Conservation (phyloP, 2,888 invertebrate genomes). For the Ormyrus nitidulus region DNA sequence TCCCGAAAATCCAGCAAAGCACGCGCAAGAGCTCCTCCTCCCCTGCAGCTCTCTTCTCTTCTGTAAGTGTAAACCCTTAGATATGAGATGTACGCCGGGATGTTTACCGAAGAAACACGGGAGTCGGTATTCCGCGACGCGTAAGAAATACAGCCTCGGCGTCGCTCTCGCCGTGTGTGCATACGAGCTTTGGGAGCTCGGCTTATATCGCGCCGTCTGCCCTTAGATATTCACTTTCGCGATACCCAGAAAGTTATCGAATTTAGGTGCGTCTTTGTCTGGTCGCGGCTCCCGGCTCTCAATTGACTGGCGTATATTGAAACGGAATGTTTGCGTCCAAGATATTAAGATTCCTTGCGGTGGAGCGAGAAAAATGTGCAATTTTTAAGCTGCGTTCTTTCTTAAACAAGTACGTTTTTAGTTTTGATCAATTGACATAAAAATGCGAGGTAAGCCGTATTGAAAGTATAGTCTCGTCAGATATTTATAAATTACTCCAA, state of each 20-base stretch:
- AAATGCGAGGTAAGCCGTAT: too few species aligned
- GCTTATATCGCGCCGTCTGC: too few species aligned
- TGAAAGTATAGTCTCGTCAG: too few species aligned
- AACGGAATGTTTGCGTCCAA: too few species aligned
- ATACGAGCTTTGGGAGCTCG: constrained; percentile 3
- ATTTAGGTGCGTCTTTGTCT: constrained; percentile 7
- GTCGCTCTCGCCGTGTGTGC: constrained; percentile 10
- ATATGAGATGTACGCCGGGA: constrained; percentile 23
- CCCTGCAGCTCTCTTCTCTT: background rate
- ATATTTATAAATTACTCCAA: too few species aligned
- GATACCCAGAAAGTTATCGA: constrained; percentile 8
- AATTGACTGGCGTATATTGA: too few species aligned
- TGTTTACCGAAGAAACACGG: constrained; percentile 20
- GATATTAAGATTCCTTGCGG: too few species aligned
- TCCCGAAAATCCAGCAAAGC: background rate
- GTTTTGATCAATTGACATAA: too few species aligned
- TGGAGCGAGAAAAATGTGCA: too few species aligned
- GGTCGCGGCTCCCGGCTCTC: constrained; percentile 29
- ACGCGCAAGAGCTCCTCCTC: background rate
- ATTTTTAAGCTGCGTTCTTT: too few species aligned
- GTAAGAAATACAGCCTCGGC: constrained; percentile 3
- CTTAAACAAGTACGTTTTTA: too few species aligned
- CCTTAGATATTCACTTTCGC: background rate
- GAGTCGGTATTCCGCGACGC: constrained; percentile 20
- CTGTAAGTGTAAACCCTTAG: constrained; percentile 28